Evolutionary conservation across 2,797 vertebrate species (phyloP).

Genomic region (Cossypha heuglini): DNA sequence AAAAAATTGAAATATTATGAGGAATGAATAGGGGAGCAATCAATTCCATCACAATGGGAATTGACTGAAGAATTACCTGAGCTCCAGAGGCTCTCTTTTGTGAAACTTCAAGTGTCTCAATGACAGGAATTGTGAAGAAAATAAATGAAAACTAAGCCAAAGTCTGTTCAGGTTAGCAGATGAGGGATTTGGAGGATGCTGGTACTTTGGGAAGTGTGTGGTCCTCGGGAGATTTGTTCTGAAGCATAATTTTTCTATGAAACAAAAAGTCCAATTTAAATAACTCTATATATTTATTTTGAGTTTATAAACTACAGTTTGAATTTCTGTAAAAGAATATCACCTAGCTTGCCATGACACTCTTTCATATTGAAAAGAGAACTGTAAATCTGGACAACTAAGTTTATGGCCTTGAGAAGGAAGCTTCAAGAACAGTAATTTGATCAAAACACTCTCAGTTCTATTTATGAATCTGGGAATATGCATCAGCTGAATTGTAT

Average conservation of each 20-base stretch:
- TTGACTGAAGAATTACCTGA: conserved; percentile 33
- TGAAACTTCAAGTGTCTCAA: neutral
- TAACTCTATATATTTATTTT: neutral
- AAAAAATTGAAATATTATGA: neutral
- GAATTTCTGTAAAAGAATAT: conserved; percentile 12
- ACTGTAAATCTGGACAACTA: conserved; percentile 31
- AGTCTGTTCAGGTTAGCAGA: neutral
- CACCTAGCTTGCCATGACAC: neutral
- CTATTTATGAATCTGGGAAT: conserved; percentile 6
- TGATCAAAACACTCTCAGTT: conserved; percentile 37
- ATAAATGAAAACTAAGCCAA: neutral
- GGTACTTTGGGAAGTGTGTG: neutral
- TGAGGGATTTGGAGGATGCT: conserved; percentile 16
- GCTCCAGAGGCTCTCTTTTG: conserved; percentile 1
- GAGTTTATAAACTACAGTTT: neutral
- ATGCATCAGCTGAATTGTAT: neutral
- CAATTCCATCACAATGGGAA: conserved; percentile 3
- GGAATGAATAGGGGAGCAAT: neutral
- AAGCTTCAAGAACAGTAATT: conserved; percentile 44
- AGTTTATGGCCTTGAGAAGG: conserved; percentile 13
- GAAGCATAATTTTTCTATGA: neutral
- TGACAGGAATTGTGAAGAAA: neutral
- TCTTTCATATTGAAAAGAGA: conserved; percentile 31
- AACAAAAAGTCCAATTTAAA: conserved; percentile 17
- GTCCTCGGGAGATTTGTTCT: conserved; percentile 20